These are phyloP conservation scores for Coronaproctus castanopsis DNA, from an alignment of 2,888 invertebrate genomes.

Conservation along the genomic window DNA sequence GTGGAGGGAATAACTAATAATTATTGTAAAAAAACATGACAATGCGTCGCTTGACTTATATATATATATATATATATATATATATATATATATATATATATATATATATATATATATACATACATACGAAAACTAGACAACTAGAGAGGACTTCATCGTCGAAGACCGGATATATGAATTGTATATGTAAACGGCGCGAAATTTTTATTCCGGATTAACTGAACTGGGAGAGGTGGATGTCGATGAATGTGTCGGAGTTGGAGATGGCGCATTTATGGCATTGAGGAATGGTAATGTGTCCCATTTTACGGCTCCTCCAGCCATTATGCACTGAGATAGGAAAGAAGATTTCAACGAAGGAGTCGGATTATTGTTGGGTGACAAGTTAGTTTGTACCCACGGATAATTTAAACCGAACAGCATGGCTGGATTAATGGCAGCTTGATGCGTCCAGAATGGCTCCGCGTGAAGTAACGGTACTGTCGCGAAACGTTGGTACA, in stretches of 20 bases:
- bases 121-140: too few relatives aligned
- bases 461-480: conserved; percentile 9
- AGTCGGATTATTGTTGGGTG: not conserved
- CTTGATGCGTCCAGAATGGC: conserved; percentile 8
- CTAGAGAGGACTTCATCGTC: too few relatives aligned
- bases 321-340: conserved; percentile 10
- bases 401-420: conserved; percentile 12
- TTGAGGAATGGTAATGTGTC: conserved; percentile 9
- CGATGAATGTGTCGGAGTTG: conserved; percentile 8
- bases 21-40: too few relatives aligned
- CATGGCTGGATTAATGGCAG: conserved; percentile 8
- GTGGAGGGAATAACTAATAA: not conserved
- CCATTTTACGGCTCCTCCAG: conserved; percentile 8
- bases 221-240: conserved; percentile 1
- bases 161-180: too few relatives aligned
- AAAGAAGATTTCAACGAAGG: conserved; percentile 8
- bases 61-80: too few relatives aligned
- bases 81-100: too few relatives aligned
- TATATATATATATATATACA: too few relatives aligned
- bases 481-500: conserved; percentile 6
- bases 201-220: not conserved
- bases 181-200: too few relatives aligned
- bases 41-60: too few relatives aligned
- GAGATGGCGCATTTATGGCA: conserved; percentile 9
- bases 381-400: conserved; percentile 8